Percentiles rank a stretch among this genome's conserved stretches.
phyloP scores from a whole-genome alignment of 2,888 invertebrate genomes.

The Schrankia costaestrigalis region DNA sequence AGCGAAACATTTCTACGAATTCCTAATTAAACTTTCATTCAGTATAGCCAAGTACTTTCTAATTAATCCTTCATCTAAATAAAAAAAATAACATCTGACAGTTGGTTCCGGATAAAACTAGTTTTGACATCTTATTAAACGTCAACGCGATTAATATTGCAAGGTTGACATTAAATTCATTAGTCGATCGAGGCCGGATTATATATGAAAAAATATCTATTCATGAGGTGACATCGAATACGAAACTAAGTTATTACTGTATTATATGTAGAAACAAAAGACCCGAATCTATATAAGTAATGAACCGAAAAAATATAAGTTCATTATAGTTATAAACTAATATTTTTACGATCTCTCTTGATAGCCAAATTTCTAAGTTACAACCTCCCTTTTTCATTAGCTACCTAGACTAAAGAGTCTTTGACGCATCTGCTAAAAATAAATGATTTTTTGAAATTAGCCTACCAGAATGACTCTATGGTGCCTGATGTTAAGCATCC shows the following conservation, averaged over 20 bases:
- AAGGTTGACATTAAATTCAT: conserved; percentile 15
- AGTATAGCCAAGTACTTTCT: conserved; percentile 50
- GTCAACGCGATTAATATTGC: conserved; percentile 13
- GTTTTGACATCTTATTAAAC: conserved; percentile 40
- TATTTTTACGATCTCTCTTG: no score
- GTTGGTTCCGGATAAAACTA: conserved; percentile 39
- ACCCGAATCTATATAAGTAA: no score
- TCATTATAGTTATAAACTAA: no score
- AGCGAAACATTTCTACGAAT: conserved; percentile 25
- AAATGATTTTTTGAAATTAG: no score
- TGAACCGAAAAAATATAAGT: no score
- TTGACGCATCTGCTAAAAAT: no score
- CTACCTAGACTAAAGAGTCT: no score
- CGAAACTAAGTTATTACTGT: not conserved
- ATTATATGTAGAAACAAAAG: no score
- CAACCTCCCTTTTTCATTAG: no score
- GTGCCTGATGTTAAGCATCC: no score
- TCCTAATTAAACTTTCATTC: conserved; percentile 46
- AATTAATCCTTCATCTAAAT: conserved; percentile 39
- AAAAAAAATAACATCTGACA: conserved; percentile 48
- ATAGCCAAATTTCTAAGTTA: no score
- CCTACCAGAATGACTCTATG: no score
- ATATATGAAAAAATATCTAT: not conserved
- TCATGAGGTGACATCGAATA: not conserved
- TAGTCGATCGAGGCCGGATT: conserved; percentile 2